Evolutionary conservation across 2,888 invertebrate species (phyloP).

Genomic region (Lacanobia wlatinum): DNA sequence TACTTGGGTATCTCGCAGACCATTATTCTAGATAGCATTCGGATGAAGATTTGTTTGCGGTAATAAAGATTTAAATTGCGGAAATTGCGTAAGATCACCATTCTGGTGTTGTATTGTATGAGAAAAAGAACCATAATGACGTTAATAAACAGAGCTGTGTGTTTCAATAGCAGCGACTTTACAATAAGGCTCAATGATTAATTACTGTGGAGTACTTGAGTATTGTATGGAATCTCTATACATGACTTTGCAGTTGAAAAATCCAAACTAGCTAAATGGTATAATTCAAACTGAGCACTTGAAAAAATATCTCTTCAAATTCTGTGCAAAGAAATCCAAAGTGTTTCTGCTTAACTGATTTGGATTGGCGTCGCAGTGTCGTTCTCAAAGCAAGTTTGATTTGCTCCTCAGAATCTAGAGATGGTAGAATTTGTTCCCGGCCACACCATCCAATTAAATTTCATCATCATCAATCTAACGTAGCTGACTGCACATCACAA

Average conservation of each 20-base stretch:
- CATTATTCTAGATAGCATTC: slow-evolving; percentile 53
- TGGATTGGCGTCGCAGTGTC: slow-evolving; percentile 10
- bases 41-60: slow-evolving; percentile 40
- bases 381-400: slow-evolving; percentile 48
- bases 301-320: slow-evolving; percentile 26
- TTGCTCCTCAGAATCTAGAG: slow-evolving; percentile 20
- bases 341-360: slow-evolving; percentile 35
- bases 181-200: slow-evolving; percentile 39
- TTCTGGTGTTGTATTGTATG: slow-evolving; percentile 15
- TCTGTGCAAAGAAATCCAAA: slow-evolving; percentile 19
- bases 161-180: slow-evolving; percentile 34
- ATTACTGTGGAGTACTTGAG: slow-evolving; percentile 36
- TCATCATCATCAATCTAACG: slow-evolving; percentile 69
- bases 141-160: slow-evolving; percentile 23
- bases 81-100: slow-evolving; percentile 29
- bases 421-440: slow-evolving; percentile 31
- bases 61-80: slow-evolving; percentile 41
- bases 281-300: slow-evolving; percentile 23
- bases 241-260: slow-evolving; percentile 30
- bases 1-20: slow-evolving; percentile 24
- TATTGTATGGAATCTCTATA: slow-evolving; percentile 32
- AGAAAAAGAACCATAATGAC: slow-evolving; percentile 25
- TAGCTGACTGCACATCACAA: slow-evolving; percentile 67
- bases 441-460: slow-evolving; percentile 58
- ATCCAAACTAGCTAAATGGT: slow-evolving; percentile 31